A percentile compares a stretch with the other conserved stretches of the same genome.
phyloP scores from a whole-genome alignment of 2,113 vertebrate genomes.

The Mungos mungo region DNA sequence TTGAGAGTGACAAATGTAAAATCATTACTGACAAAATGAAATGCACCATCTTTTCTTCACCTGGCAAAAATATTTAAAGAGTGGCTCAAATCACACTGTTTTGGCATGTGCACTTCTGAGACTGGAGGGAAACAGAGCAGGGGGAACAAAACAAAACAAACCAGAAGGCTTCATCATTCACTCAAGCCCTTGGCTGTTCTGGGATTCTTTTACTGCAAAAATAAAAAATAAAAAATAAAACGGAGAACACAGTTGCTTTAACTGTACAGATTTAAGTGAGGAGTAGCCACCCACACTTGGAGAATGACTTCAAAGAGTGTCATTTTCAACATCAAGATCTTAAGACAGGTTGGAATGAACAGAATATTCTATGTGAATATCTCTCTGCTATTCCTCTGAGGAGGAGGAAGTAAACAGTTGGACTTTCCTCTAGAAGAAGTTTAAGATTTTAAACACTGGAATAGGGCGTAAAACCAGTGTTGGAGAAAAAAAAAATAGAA shows the following conservation, averaged over 20 bases:
- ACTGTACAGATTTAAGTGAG: background rate
- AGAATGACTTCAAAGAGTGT: background rate
- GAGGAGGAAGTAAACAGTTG: background rate
- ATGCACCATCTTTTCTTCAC: conserved; percentile 9
- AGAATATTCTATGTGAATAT: background rate
- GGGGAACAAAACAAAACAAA: background rate
- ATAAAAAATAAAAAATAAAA: background rate
- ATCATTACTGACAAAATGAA: conserved; percentile 48
- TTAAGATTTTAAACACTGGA: background rate
- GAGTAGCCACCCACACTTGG: background rate
- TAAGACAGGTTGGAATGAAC: background rate
- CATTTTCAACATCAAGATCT: background rate
- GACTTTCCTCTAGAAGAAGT: background rate
- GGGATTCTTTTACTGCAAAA: background rate
- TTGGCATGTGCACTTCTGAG: background rate
- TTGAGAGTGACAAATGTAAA: conserved; percentile 47
- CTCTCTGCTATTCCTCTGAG: background rate
- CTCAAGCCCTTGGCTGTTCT: background rate
- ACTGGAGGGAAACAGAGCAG: background rate
- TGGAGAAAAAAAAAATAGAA: too few species aligned
- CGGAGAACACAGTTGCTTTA: background rate
- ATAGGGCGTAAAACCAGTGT: background rate
- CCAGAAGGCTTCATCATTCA: background rate
- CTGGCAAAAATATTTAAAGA: conserved; percentile 47
- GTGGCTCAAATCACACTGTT: background rate